Evolutionary conservation across 2,797 vertebrate genomes (phyloP), one percentile per base, ranked within the genome.

Genomic region (Borostomias antarcticus): DNA sequence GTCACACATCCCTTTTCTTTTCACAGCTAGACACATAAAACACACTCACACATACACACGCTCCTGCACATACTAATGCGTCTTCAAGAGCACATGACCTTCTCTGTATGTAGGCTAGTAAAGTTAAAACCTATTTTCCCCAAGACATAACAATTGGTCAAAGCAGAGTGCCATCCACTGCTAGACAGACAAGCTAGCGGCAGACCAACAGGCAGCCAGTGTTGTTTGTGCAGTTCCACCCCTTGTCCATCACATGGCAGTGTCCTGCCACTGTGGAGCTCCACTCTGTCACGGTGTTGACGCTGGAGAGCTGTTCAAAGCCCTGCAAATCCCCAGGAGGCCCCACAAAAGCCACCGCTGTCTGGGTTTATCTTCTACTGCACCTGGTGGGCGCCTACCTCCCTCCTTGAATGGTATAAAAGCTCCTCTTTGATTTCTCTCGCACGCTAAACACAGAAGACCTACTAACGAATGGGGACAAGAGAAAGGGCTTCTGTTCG

Each of bases 191-290:
- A 43, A 17, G 40, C 78, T 33, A 37, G 40, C n/a, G 70, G 80
- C 72, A 69, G 57, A n/a, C n/a, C n/a, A n/a, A n/a, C n/a, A n/a
- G n/a, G n/a, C n/a, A n/a, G n/a, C n/a, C n/a, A n/a, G n/a, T n/a
- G 11, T 72, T 82, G 82, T 86, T 76, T 77, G 66, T 89, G 90
- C 74, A 89, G 83, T 90, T 89, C 76, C 81, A 74, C 73, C 60
- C 58, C 32, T 74, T 84, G 82, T 87, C 89, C 92, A 59, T 87
- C 69, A 82, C 79, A 90, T 82, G 92, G 90, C 92, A 89, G 85
- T 92, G 84, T 92, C 86, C 78, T 81, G 83, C 88, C 87, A 83
- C 71, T 81, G 71, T 75, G 84, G 60, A 80, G 81, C 66, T 74
- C 33, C 2, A 21, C 30, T n/a, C 74, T 83, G 80, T 80, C 81